Percentiles rank a stretch among this genome's conserved stretches.
Evolutionary conservation across 2,888 invertebrate genomes (phyloP).

Genomic region (Euclidia mi): DNA sequence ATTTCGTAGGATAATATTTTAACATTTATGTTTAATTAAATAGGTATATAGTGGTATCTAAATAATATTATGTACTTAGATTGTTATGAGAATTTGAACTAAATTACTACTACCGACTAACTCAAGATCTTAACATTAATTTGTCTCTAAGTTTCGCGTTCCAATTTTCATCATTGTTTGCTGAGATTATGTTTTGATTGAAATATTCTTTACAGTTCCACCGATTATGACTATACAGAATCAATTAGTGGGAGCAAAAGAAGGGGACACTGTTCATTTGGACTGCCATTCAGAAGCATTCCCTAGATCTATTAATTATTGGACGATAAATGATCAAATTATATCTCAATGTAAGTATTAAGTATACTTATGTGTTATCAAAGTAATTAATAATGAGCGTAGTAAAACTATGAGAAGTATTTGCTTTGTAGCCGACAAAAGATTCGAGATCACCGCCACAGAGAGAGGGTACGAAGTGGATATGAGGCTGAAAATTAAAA

Average conservation of each 20-base stretch:
- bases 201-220: slow-evolving; percentile 90
- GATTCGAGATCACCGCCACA: slow-evolving; percentile 85
- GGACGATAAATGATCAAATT: slow-evolving; percentile 93
- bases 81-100: too few relatives aligned
- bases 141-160: slow-evolving; percentile 4
- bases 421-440: slow-evolving; percentile 82
- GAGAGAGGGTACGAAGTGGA: slow-evolving; percentile 92
- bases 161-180: neutral
- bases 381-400: slow-evolving; percentile 15
- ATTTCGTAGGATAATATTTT: too few relatives aligned
- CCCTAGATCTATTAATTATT: slow-evolving; percentile 94
- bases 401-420: slow-evolving; percentile 19
- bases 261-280: slow-evolving; percentile 92
- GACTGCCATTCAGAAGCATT: slow-evolving; percentile 94
- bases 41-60: too few relatives aligned
- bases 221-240: slow-evolving; percentile 95
- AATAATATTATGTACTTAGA: too few relatives aligned
- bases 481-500: slow-evolving; percentile 92
- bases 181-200: slow-evolving; percentile 9
- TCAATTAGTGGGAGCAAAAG: slow-evolving; percentile 93
- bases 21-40: too few relatives aligned
- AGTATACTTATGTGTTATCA: slow-evolving; percentile 5
- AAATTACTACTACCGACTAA: slow-evolving; percentile 41
- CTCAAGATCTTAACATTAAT: slow-evolving; percentile 28
- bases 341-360: slow-evolving; percentile 91